Base-by-base conservation (phyloP, 2,113 vertebrate genomes). In the Brienomyrus longianalis region DNA sequence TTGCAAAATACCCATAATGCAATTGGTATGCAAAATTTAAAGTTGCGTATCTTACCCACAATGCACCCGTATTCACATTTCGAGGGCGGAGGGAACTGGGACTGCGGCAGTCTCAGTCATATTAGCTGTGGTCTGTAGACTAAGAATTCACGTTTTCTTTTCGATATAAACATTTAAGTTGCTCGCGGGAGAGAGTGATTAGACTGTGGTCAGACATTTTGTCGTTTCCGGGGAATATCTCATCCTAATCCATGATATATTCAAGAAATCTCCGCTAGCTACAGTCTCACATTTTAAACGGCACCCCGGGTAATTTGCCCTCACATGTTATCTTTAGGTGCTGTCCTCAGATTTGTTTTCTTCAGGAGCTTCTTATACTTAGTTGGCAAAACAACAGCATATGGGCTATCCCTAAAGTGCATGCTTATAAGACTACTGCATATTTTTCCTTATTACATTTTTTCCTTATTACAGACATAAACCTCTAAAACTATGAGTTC, bases 1-100 rank as follows among this genome's bases (percentile, higher is more conserved):
- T 84, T 48, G n/a, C 45, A n/a, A 45, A 23, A 48, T 84, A 84
- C 83, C 83, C 83, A 84, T 84, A 84, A 84, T 84, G 83, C 83
- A 84, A 84, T 0, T 1, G 19, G 83, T 48, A 84, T 47, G 83
- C 43, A 84, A 45, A 47, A 47, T 84, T 84, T 47, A 84, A 48
- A 48, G 83, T 45, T 84, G 39, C 39, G 21, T 84, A 15, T 84
- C 9, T 45, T 84, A 84, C 83, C 83, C 83, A 84, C 45, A 84
- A 84, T 84, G 83, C 83, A 84, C 74, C 17, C 8, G 74, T 39
- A 19, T 80, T 80, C 39, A 39, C 39, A 2, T 39, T 39, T 39
- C 6, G 13, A 80, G 74, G 74, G 74, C 74, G 74, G 74, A 17
- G 74, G 5, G 17, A 1, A 17, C 66, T 35, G 66, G 3, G 66